Percentiles rank a stretch among this genome's conserved stretches.
These are phyloP conservation scores for Antechinus flavipes DNA, from an alignment of 2,113 vertebrate species.

Conservation along the genomic window DNA sequence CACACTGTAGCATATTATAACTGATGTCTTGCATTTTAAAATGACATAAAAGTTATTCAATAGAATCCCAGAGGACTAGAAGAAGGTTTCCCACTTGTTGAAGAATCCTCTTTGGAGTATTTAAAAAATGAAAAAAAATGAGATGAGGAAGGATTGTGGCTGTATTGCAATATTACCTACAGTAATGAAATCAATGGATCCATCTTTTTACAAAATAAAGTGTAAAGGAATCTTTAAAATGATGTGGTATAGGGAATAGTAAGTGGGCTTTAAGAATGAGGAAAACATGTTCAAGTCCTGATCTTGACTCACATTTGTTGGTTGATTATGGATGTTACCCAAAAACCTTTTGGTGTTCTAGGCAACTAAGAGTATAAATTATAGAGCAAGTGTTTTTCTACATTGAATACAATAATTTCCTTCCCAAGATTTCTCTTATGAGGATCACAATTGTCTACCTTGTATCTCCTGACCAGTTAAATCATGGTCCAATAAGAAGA, in stretches of 20 bases:
- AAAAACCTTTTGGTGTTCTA: background rate
- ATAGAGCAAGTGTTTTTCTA: background rate
- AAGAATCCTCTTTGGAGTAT: background rate
- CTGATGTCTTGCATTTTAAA: background rate
- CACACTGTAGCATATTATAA: background rate
- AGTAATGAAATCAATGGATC: background rate
- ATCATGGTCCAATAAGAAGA: background rate
- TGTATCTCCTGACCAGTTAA: background rate
- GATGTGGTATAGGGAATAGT: too few species aligned
- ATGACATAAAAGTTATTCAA: background rate
- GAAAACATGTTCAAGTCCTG: background rate
- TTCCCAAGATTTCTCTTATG: background rate
- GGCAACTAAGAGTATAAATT: background rate
- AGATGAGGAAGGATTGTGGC: background rate
- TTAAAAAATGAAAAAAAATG: background rate
- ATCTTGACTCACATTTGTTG: background rate
- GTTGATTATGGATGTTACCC: background rate
- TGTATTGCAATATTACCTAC: background rate
- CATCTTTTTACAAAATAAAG: background rate
- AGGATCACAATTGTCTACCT: background rate
- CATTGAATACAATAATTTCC: background rate
- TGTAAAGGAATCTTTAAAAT: background rate
- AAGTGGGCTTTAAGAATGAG: background rate
- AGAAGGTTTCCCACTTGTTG: background rate
- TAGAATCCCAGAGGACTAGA: background rate